Evolutionary conservation across 92 coral and sea anemone species (phyloP), one percentile per base, ranked within the genome.

Genomic region (Muricea muricata): DNA sequence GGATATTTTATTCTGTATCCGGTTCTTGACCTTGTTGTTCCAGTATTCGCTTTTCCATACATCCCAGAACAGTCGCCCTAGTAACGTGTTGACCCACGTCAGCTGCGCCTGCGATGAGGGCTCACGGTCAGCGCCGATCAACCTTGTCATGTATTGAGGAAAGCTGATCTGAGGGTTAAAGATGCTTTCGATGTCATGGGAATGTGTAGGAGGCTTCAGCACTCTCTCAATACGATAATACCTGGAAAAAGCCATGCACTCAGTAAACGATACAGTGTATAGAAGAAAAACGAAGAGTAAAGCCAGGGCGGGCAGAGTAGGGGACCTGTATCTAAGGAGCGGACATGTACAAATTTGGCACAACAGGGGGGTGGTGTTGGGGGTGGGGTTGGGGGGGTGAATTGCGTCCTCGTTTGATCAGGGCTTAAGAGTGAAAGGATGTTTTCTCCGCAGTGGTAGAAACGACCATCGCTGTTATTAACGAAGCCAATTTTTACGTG

Each of bases 11-110:
- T 94, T 97, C 79, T 97, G 98, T 79, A 97, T 92, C 14, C 99
- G 93, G 57, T 94, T 91, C 66, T 88, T 93, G 81, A 97, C 89
- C 83, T 91, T 97, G 86, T 90, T 90, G n/a, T 95, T 92, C 99
- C 99, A 97, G 75, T 97, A 94, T 29, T 93, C 90, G 78, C 93
- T 95, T 73, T 92, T 95, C 99, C 99, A 97, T 6, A 97, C 98
- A 77, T 97, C 99, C 98, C 98, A 97, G 79, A 97, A 97, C 4
- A 91, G 89, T 73, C 99, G 89, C n/a, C 98, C 99, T 70, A 92
- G 84, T 68, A 97, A 73, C 28, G 93, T 93, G 68, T 97, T 97
- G 12, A 97, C 99, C 98, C 98, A 97, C 6, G 99, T 92, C 57
- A 97, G 83, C 77, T 93, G 93, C 20, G 79, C 84, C 66, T 87